These are phyloP conservation scores for Hirundo rustica DNA, from an alignment of 2,797 vertebrate genomes.

Conservation along the genomic window DNA sequence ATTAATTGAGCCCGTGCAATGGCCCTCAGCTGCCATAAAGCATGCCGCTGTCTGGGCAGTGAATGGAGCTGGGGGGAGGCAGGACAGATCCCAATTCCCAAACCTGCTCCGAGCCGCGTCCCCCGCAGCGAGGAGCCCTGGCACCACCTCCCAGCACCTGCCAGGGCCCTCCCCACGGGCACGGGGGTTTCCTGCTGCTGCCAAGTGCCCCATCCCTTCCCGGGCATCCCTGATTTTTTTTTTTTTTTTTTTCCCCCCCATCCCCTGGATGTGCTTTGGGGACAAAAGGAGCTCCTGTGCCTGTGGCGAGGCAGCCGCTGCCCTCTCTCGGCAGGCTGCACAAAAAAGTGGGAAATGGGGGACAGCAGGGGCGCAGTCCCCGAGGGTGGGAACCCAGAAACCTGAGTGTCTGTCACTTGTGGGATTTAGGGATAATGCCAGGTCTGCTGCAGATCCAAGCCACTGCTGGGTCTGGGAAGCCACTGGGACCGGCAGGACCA, in stretches of 20 bases:
- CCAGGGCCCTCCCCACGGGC: accelerated
- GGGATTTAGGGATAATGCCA: neutral
- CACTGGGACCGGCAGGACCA: neutral
- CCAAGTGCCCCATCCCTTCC: neutral
- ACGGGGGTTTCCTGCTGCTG: accelerated
- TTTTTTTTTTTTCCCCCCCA: too few species aligned
- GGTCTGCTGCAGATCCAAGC: neutral
- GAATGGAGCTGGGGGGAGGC: conserved; percentile 12
- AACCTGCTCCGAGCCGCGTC: neutral
- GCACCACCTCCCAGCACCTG: neutral
- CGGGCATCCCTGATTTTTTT: accelerated
- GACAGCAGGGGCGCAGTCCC: neutral
- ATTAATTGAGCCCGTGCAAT: conserved; percentile 11
- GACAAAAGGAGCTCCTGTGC: neutral
- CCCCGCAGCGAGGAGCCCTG: neutral
- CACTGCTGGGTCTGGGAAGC: neutral
- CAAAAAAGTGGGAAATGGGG: accelerated
- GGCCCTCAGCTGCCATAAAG: conserved; percentile 47
- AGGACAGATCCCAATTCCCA: neutral
- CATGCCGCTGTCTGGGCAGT: conserved; percentile 18
- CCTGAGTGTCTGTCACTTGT: accelerated
- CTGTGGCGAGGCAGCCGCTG: accelerated
- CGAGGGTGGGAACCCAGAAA: accelerated
- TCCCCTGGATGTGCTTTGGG: neutral
- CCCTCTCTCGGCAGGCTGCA: neutral